phyloP scores from a whole-genome alignment of 1,140 invertebrate species.

The Hylaeus anthracinus region DNA sequence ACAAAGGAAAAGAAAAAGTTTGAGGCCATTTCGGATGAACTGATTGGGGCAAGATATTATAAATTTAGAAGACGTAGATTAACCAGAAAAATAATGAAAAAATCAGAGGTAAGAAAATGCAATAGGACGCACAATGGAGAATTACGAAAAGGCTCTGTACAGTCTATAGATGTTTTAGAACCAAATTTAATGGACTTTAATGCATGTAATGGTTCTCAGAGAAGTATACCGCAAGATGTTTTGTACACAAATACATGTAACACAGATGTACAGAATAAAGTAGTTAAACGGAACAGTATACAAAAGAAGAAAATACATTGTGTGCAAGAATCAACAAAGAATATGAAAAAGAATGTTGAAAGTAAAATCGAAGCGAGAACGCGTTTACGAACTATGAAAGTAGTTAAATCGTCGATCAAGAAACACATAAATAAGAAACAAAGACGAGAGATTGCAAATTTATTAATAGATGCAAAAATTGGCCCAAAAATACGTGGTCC shows the following conservation, averaged over 20 bases:
- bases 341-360: slow-evolving; percentile 8
- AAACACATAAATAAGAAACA: slow-evolving; percentile 65
- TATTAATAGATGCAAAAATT: slow-evolving; percentile 74
- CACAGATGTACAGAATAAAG: neutral
- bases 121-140: slow-evolving; percentile 26
- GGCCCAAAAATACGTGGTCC: slow-evolving; percentile 64
- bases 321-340: neutral
- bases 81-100: slow-evolving; percentile 46
- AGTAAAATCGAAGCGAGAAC: slow-evolving; percentile 38
- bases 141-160: neutral
- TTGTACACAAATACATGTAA: neutral
- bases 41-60: slow-evolving; percentile 27
- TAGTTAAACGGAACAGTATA: neutral
- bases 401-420: slow-evolving; percentile 42
- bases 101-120: slow-evolving; percentile 29
- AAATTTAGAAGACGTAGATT: slow-evolving; percentile 45
- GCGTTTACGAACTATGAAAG: slow-evolving; percentile 24
- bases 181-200: neutral
- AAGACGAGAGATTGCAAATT: slow-evolving; percentile 71
- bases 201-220: neutral
- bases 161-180: neutral
- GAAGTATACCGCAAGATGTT: neutral
- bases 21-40: slow-evolving; percentile 34
- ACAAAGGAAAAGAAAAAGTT: slow-evolving; percentile 45
- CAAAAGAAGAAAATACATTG: slow-evolving; percentile 9